A percentile compares a stretch with the other conserved stretches of the same genome.
Evolutionary conservation across 2,113 vertebrate genomes (phyloP).

Genomic region (Psammodynastes pulverulentus): DNA sequence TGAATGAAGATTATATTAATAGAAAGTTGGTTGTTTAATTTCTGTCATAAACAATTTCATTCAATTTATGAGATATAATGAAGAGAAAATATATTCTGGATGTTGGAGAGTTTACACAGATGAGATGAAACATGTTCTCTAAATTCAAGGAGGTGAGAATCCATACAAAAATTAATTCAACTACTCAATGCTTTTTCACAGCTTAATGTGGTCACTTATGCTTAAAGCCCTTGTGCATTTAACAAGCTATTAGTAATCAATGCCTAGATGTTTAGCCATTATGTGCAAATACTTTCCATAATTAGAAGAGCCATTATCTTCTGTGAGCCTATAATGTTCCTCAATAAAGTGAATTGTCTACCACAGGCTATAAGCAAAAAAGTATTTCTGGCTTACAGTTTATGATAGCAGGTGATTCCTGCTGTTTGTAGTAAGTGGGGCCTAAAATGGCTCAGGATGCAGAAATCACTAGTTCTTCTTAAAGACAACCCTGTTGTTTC

Average conservation of each 20-base stretch:
- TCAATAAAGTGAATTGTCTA: constrained; percentile 10
- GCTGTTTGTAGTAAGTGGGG: not conserved
- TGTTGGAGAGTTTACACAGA: not conserved
- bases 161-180: constrained; percentile 17
- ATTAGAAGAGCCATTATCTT: constrained; percentile 38
- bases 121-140: not conserved
- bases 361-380: constrained; percentile 12
- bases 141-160: not conserved
- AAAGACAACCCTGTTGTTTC: constrained; percentile 5
- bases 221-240: constrained; percentile 20
- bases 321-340: not conserved
- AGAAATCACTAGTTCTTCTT: constrained; percentile 15
- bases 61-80: not conserved
- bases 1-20: not conserved
- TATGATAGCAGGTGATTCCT: constrained; percentile 13
- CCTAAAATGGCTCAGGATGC: not conserved
- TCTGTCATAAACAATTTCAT: not conserved
- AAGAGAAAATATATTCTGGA: not conserved
- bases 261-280: constrained; percentile 29
- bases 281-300: constrained; percentile 17
- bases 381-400: not conserved
- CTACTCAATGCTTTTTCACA: constrained; percentile 19
- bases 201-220: constrained; percentile 16
- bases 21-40: not conserved
- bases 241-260: constrained; percentile 23